Percentiles rank a stretch among this genome's conserved stretches.
Conservation (phyloP, 1,140 invertebrate genomes). For the Brachionus angularis region DNA sequence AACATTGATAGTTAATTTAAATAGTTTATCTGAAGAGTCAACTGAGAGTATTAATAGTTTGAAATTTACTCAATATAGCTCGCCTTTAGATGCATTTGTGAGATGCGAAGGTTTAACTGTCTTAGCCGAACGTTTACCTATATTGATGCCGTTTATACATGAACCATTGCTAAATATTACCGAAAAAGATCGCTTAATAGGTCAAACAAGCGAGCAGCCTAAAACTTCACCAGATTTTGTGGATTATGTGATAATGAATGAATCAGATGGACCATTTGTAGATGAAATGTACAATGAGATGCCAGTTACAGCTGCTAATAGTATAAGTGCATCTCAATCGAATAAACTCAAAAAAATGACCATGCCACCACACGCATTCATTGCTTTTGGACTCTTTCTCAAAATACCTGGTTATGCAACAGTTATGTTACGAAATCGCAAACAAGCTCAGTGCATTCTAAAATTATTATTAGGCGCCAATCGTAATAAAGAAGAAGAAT, state of each 20-base stretch:
- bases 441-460: slow-evolving; percentile 76
- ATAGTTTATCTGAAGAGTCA: no score
- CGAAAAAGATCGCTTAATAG: slow-evolving; percentile 63
- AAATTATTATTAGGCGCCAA: slow-evolving; percentile 79
- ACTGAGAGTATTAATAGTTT: slow-evolving; percentile 47
- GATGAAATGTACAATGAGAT: slow-evolving; percentile 48
- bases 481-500: slow-evolving; percentile 75
- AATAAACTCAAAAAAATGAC: slow-evolving; percentile 48
- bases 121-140: slow-evolving; percentile 75
- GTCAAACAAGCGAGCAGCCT: slow-evolving; percentile 48
- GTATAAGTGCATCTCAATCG: slow-evolving; percentile 4
- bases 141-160: slow-evolving; percentile 66
- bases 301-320: slow-evolving; percentile 1
- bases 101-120: slow-evolving; percentile 78
- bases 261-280: slow-evolving; percentile 48
- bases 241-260: slow-evolving; percentile 45
- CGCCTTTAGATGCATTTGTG: slow-evolving; percentile 75
- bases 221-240: slow-evolving; percentile 25
- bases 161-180: slow-evolving; percentile 33
- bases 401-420: slow-evolving; percentile 81
- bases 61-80: slow-evolving; percentile 58
- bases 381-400: slow-evolving; percentile 80
- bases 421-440: slow-evolving; percentile 74
- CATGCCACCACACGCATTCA: slow-evolving; percentile 80
- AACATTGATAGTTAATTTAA: background rate